These are phyloP conservation scores for Aleadryas rufinucha DNA, from an alignment of 2,113 vertebrate species.

Conservation along the genomic window DNA sequence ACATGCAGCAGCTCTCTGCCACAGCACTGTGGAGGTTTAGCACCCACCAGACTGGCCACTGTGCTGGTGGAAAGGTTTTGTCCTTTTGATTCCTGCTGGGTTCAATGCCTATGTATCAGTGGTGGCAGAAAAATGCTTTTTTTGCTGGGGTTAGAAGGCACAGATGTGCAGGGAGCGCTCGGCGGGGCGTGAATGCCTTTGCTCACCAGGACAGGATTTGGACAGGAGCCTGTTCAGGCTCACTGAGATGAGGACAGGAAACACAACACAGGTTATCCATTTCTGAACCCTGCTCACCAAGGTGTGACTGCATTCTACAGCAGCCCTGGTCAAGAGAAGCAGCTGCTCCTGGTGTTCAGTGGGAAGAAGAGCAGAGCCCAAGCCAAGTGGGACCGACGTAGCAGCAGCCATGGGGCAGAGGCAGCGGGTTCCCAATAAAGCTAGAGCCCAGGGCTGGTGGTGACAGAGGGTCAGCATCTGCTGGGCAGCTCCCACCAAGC, in stretches of 20 bases:
- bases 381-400: neutral
- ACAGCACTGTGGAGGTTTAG: neutral
- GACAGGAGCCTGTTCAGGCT: neutral
- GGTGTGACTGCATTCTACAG: neutral
- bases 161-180: fast-evolving
- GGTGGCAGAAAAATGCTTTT: neutral
- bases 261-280: neutral
- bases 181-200: neutral
- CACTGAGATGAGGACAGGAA: neutral
- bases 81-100: neutral
- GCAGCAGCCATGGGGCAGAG: neutral
- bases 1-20: neutral
- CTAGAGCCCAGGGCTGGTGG: neutral
- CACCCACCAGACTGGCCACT: fast-evolving
- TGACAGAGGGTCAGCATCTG: neutral
- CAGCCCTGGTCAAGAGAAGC: neutral
- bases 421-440: fast-evolving
- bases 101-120: fast-evolving
- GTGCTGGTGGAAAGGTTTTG: neutral
- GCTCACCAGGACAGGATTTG: neutral
- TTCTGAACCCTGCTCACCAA: neutral
- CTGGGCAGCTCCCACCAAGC: neutral
- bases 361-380: neutral
- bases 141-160: neutral
- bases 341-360: neutral